Conservation (phyloP, 1,140 invertebrate species). For the Drosophila sturtevanti region DNA sequence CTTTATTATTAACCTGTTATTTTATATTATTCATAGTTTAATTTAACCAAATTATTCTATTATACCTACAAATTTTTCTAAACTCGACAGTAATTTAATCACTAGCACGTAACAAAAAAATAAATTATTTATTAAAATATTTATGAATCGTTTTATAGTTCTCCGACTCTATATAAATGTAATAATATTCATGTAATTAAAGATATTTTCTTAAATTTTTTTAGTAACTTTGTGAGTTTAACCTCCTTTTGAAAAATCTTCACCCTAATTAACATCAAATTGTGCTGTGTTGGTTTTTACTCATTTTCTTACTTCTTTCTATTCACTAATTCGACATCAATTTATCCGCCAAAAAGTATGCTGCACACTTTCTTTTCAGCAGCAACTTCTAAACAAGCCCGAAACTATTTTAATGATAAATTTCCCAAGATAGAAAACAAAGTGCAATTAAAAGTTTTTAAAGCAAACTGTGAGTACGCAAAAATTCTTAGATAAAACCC, state of each 20-base stretch:
- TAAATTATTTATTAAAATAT: too few species aligned
- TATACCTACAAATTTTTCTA: too few species aligned
- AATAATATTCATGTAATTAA: too few species aligned
- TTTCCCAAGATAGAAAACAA: slow-evolving; percentile 48
- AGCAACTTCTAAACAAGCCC: slow-evolving; percentile 41
- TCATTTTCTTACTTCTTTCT: background rate
- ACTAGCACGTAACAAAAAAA: too few species aligned
- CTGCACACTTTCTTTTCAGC: slow-evolving; percentile 23
- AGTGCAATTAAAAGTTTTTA: slow-evolving; percentile 69
- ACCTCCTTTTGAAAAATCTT: background rate
- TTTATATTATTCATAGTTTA: too few species aligned
- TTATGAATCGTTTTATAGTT: too few species aligned
- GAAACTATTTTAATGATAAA: slow-evolving; percentile 65
- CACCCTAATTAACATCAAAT: slow-evolving; percentile 5
- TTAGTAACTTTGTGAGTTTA: background rate
- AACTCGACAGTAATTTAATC: too few species aligned
- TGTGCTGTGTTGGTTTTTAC: background rate
- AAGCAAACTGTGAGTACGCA: slow-evolving; percentile 21
- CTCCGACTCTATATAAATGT: too few species aligned
- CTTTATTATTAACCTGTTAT: too few species aligned
- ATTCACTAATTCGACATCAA: slow-evolving; percentile 22
- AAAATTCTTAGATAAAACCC: slow-evolving; percentile 36
- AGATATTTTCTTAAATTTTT: too few species aligned
- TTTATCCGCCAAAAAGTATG: slow-evolving; percentile 43
- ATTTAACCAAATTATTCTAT: too few species aligned